Conservation (phyloP, 2,888 invertebrate genomes). For the Blomia tropicalis region DNA sequence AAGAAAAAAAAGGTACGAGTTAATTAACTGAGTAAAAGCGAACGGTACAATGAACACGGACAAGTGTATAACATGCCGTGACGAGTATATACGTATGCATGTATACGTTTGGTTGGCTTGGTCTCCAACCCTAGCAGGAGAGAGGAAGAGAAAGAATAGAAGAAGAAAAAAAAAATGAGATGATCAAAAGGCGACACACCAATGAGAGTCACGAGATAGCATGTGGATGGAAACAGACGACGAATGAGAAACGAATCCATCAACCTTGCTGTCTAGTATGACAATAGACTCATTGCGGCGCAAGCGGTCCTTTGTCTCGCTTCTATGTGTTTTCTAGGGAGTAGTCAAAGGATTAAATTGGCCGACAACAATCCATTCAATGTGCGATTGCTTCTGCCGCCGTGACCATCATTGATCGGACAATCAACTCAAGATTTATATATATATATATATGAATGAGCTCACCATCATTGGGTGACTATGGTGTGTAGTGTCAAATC, state of each 20-base stretch:
- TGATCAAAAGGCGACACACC: not conserved
- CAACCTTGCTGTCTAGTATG: not conserved
- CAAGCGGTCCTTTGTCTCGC: not conserved
- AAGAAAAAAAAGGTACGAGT: too few species aligned
- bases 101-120: too few species aligned
- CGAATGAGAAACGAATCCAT: not conserved
- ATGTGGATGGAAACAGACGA: not conserved
- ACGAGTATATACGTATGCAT: too few species aligned
- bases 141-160: not conserved
- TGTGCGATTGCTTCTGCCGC: not conserved
- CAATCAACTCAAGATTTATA: not conserved
- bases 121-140: not conserved
- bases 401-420: not conserved
- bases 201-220: slow-evolving; percentile 9
- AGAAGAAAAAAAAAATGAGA: not conserved
- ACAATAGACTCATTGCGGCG: not conserved
- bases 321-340: not conserved
- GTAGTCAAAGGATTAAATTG: slow-evolving; percentile 7
- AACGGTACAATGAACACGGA: not conserved
- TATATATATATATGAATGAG: not conserved
- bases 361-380: not conserved
- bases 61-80: too few species aligned
- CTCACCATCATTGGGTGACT: not conserved
- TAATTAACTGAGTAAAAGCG: slow-evolving; percentile 6
- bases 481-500: not conserved